phyloP scores from a whole-genome alignment of 2,888 invertebrate genomes.

The Hetaerina titia region DNA sequence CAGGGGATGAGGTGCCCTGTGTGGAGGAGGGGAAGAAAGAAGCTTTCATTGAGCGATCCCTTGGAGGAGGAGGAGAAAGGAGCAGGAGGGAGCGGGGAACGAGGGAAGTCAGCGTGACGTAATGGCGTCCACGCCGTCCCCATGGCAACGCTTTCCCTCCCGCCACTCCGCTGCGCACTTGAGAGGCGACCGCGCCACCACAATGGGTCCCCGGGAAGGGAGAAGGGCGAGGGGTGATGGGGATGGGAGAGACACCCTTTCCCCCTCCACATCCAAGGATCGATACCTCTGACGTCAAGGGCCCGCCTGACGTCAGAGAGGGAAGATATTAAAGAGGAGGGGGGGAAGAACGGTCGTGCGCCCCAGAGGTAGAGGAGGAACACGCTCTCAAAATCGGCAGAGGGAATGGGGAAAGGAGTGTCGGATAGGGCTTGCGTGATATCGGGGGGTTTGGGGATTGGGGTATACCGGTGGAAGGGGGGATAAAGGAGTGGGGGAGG shows the following conservation, averaged over 20 bases:
- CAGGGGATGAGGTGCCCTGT: background rate
- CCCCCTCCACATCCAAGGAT: background rate
- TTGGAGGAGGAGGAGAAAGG: background rate
- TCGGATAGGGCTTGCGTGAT: background rate
- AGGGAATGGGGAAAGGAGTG: background rate
- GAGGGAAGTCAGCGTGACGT: constrained; percentile 23
- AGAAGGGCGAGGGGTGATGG: background rate
- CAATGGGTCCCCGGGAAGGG: background rate
- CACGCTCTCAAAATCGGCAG: background rate
- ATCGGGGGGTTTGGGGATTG: background rate
- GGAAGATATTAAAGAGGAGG: background rate
- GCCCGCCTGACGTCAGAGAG: constrained; percentile 51
- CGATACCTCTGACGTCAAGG: constrained; percentile 59
- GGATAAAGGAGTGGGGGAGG: background rate
- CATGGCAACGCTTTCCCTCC: constrained; percentile 32
- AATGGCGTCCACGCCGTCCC: constrained; percentile 52
- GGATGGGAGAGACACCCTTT: background rate
- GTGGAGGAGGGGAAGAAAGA: background rate
- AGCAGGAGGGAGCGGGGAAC: background rate
- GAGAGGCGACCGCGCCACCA: background rate
- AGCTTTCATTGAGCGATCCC: constrained; percentile 24
- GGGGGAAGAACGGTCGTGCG: background rate
- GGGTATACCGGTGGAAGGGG: background rate
- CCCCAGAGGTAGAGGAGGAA: background rate
- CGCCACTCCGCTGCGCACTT: background rate